Evolutionary conservation across 2,113 vertebrate genomes (phyloP), one percentile per base, ranked within the genome.

Genomic region (Ancistrus triradiatus): DNA sequence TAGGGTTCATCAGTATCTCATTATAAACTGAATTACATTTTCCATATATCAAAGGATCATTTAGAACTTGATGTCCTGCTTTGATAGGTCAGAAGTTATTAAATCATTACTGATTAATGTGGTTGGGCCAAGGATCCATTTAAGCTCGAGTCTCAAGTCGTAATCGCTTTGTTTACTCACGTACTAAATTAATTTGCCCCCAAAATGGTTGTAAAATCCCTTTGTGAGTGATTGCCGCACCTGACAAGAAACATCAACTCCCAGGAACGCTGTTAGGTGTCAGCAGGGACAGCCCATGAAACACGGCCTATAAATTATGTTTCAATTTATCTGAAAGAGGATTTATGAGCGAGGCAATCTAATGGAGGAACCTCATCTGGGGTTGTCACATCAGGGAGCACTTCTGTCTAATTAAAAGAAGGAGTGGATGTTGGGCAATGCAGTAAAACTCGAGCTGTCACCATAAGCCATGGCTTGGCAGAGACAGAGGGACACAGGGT

Each of bases 391-490:
- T 74, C 58, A 72, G 43, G 28, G 43, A 56, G 63, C 58, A 46
- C 61, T 46, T 33, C 60, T 52, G 68, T 68, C 68, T 62, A 70
- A 69, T 78, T 73, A 71, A 73, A 73, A 58, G 52, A 66, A 42
- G 62, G 61, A 31, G 64, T 58, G 68, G 60, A 59, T 62, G 53
- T 68, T 52, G 35, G 42, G 62, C 47, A 25, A 42, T 1, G 47
- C 47, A 21, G 66, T 72, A 71, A 76, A 76, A 38, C 50, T 49
- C 65, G 37, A 59, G 70, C 66, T 61, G 63, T 70, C 69, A 58
- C 38, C 56, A 60, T 7, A 14, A 47, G 33, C 40, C 37, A 18
- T 3, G 42, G 18, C 21, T 55, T 43, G 58, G 46, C 40, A 40
- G 27, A 53, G n/a, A 14, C 17, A 56, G 53, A 52, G n/a, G n/a